Evolutionary conservation across 2,888 invertebrate genomes (phyloP), one percentile per base, ranked within the genome.

Genomic region (Rhabditophanes sp.): DNA sequence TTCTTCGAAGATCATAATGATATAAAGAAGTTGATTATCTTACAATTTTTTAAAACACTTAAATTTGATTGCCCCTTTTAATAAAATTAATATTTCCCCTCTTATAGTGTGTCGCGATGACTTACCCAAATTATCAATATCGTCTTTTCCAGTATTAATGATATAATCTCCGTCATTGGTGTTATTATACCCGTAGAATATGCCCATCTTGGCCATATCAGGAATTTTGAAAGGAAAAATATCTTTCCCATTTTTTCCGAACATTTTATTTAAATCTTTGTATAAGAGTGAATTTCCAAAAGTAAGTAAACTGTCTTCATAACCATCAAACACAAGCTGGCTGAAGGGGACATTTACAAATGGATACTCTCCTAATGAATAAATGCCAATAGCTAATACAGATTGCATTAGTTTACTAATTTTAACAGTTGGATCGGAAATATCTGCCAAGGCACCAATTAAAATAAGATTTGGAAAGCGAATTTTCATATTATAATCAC

Each of bases 141-240:
- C 39, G 2, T 34, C 39, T 29, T 48, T 56, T 3, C 58, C 58
- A 2, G 58, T 56, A 18, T 50, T 28, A 8, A 58, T 35, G 44
- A 47, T 48, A 25, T 58, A 58, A 14, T 44, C 42, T 21, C 53
- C 55, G 28, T 58, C 58, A 17, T 50, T 29, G 2, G 51, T 51
- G 33, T 54, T 54, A 41, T 58, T 58, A 34, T 58, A 58, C 56
- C 54, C 45, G 36, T 50, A 48, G 34, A 56, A 56, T 30, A 51
- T 50, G 1, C 48, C 57, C 37, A 57, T 43, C 12, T 41, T 42
- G 14, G 37, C 41, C 53, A 57, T 53, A 4, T 30, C 37, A 0
- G 57, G 57, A 17, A 54, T 43, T 1, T 56, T 54, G 36, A 57
- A 44, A 9, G 57, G 57, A n/a, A n/a, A n/a, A 6, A 57, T 46